These are phyloP conservation scores for Galerucella nymphaeae DNA, from an alignment of 2,888 invertebrate species.

Conservation along the genomic window DNA sequence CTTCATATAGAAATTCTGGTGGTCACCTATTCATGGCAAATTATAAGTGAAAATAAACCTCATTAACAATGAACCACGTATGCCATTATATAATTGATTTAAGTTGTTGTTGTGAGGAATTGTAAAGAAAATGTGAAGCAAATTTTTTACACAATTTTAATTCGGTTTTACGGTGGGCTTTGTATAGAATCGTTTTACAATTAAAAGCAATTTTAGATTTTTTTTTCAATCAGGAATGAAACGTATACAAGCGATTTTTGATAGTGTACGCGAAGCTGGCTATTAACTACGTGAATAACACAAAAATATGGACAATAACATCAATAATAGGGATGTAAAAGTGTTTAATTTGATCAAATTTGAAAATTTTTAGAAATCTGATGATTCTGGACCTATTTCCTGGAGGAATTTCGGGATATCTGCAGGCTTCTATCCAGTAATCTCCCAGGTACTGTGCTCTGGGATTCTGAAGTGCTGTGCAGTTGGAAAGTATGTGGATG, in stretches of 20 bases:
- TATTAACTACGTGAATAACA: neutral
- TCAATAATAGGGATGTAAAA: neutral
- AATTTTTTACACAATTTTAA: conserved; percentile 26
- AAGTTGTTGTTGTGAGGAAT: conserved; percentile 27
- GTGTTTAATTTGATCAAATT: no score
- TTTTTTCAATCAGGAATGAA: neutral
- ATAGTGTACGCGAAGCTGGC: neutral
- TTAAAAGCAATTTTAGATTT: conserved; percentile 14
- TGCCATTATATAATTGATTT: conserved; percentile 34
- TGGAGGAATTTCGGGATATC: no score
- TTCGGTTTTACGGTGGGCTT: conserved; percentile 26
- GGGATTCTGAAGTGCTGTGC: no score
- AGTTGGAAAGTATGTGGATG: no score
- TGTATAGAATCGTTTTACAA: conserved; percentile 10
- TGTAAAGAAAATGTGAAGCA: conserved; percentile 11
- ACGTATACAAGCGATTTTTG: neutral
- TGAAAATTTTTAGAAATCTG: no score
- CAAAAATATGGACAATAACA: neutral
- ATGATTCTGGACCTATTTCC: no score
- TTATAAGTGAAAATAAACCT: conserved; percentile 14
- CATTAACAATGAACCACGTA: conserved; percentile 24
- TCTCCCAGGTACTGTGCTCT: no score
- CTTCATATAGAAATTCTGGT: neutral
- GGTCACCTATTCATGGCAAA: neutral
- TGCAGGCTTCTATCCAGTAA: no score